Base-by-base conservation (phyloP, 2,797 vertebrate genomes). In the Anguilla marmorata region DNA sequence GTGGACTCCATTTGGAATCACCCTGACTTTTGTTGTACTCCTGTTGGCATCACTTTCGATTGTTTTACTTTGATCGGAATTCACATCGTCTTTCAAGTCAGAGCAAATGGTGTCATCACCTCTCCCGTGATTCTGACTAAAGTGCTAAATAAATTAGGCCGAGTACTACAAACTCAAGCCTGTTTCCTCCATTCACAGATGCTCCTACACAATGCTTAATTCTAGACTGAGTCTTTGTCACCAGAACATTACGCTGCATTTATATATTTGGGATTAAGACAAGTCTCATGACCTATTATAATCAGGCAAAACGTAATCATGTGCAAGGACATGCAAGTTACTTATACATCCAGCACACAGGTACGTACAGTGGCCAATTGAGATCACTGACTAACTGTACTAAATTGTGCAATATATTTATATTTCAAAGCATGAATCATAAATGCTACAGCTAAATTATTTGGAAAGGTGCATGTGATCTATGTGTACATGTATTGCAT, bases 1-100 rank as follows among this genome's bases (percentile, higher is more conserved):
- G 86, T 86, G 76, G 48, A 83, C 66, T 66, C 85, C 74, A 88
- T 88, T 86, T 86, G 56, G 58, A 50, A 56, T 58, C 3, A 37
- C 33, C 50, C 30, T 41, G 74, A 19, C 74, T 79, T 79, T 79
- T 79, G 74, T 79, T 79, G 33, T 7, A 14, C 14, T 14, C 74
- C 45, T 45, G 74, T 41, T 45, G 50, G 19, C 41, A 82, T 82
- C 45, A 82, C 79, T 50, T 82, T 82, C 27, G 2, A 82, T 50
- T 48, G 79, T 82, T 48, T 82, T 24, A 82, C 41, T 48, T 82
- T 82, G 45, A 82, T n/a, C 21, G 45, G 45, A 37, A 1, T 48
- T 50, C 79, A 82, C 41, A n/a, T 9, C 45, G 21, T n/a, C 79
- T 24, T 82, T n/a, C 21, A 50, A 24, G 45, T 50, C 12, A 11